phyloP scores from a whole-genome alignment of 1,140 invertebrate species.

The Radopholus similis region DNA sequence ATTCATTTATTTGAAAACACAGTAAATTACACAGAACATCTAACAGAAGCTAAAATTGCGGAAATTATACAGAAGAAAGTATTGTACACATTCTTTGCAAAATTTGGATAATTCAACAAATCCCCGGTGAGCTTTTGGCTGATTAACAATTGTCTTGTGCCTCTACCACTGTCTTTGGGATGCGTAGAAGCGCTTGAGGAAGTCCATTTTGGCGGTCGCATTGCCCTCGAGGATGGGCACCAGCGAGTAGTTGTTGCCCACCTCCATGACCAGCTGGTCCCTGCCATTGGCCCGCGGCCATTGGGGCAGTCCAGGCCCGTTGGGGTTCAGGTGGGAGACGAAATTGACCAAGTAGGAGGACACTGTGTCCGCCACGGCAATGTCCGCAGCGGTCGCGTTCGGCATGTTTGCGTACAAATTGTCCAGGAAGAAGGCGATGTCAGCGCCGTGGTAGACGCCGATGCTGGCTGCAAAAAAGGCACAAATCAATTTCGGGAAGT shows the following conservation, averaged over 20 bases:
- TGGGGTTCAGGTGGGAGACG: not conserved
- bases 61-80: no score
- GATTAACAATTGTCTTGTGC: no score
- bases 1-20: no score
- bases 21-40: no score
- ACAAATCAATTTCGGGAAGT: no score
- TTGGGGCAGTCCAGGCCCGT: not conserved
- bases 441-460: not conserved
- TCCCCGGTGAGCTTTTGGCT: no score
- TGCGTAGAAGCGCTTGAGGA: not conserved
- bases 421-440: not conserved
- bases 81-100: no score
- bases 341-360: not conserved
- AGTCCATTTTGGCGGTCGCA: not conserved
- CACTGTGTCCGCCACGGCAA: not conserved
- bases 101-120: no score
- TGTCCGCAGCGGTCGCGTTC: not conserved
- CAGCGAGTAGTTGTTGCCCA: not conserved
- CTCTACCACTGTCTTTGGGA: no score
- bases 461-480: not conserved
- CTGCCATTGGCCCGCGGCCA: not conserved
- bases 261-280: not conserved
- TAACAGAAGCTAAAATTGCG: no score
- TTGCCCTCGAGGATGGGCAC: not conserved
- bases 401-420: not conserved